A percentile compares a stretch with the other conserved stretches of the same genome.
These are phyloP conservation scores for Glyphotaelius pellucidus DNA, from an alignment of 2,888 invertebrate genomes.

Conservation along the genomic window DNA sequence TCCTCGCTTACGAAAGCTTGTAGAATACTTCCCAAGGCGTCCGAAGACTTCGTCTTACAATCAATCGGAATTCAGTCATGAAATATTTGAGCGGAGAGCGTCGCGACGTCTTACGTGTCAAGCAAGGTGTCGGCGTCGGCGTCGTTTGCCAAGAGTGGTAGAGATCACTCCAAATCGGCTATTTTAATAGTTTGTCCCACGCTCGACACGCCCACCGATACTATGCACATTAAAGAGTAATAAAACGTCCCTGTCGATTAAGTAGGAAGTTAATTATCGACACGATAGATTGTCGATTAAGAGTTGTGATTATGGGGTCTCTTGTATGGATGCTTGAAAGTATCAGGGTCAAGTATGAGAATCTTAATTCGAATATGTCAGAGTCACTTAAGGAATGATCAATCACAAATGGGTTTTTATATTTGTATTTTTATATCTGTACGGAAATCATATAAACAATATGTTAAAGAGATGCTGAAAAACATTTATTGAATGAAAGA, in stretches of 20 bases:
- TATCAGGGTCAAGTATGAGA: not conserved
- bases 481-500: no score
- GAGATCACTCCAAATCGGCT: constrained; percentile 8
- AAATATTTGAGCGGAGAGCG: constrained; percentile 24
- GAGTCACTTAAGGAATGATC: not conserved
- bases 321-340: not conserved
- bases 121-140: constrained; percentile 21
- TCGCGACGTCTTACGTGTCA: constrained; percentile 22
- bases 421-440: no score
- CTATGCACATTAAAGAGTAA: not conserved
- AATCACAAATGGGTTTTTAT: not conserved
- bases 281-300: not conserved
- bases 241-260: constrained; percentile 33
- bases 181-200: not conserved
- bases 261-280: constrained; percentile 21
- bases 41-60: constrained; percentile 28
- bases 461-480: no score
- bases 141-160: constrained; percentile 17
- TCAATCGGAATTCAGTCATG: constrained; percentile 25
- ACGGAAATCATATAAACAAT: no score
- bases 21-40: constrained; percentile 2
- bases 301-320: constrained; percentile 2
- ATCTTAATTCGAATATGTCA: not conserved
- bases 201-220: constrained; percentile 30
- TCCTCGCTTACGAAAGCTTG: constrained; percentile 26